phyloP scores from a whole-genome alignment of 2,113 vertebrate genomes.

The Muntiacus muntjak region DNA sequence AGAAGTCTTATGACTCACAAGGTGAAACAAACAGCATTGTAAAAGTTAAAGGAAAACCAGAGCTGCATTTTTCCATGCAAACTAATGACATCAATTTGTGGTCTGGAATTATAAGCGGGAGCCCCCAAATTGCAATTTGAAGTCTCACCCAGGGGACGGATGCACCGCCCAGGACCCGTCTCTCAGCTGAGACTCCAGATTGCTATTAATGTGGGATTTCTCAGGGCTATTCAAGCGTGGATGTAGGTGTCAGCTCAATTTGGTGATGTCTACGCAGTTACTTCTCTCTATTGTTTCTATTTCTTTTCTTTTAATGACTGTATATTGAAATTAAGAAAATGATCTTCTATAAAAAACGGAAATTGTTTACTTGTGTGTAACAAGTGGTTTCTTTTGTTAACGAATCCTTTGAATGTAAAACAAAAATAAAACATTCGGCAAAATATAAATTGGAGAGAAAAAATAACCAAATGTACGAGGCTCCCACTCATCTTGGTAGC shows the following conservation, averaged over 20 bases:
- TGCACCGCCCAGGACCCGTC: neutral
- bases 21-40: neutral
- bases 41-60: neutral
- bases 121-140: neutral
- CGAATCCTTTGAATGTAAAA: neutral
- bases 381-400: neutral
- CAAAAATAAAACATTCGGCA: neutral
- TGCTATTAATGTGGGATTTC: neutral
- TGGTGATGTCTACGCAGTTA: neutral
- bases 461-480: neutral
- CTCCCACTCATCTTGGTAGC: neutral
- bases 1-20: neutral
- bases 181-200: neutral
- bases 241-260: neutral
- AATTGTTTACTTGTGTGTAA: neutral
- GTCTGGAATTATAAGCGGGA: neutral
- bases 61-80: neutral
- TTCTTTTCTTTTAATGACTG: neutral
- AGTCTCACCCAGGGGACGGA: neutral
- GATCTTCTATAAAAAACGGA: neutral
- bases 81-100: neutral
- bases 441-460: neutral
- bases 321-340: neutral
- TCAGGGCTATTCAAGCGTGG: neutral
- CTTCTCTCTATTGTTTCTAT: neutral